phyloP scores from a whole-genome alignment of 2,888 invertebrate species.

The Megalurothrips usitatus region DNA sequence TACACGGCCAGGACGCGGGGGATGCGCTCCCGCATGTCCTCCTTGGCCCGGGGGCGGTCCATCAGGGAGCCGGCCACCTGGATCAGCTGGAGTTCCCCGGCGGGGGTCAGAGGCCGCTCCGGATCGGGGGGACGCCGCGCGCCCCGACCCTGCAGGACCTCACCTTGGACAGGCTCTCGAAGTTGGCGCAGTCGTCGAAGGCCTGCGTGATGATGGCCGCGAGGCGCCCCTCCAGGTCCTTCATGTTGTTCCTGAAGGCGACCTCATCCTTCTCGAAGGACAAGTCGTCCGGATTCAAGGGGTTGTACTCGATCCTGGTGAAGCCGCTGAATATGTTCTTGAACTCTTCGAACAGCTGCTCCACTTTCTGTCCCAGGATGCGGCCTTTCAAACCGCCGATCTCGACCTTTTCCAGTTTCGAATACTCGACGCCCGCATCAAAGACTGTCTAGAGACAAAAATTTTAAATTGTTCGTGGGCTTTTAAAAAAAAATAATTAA shows the following conservation, averaged over 20 bases:
- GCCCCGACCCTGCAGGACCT: no score
- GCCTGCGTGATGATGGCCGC: conserved; percentile 76
- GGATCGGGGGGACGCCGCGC: no score
- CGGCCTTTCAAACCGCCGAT: conserved; percentile 66
- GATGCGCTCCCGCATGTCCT: conserved; percentile 65
- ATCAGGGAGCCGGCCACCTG: conserved; percentile 69
- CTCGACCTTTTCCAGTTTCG: conserved; percentile 81
- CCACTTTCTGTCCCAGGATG: conserved; percentile 53
- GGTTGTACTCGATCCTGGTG: conserved; percentile 59
- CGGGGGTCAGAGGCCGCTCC: background rate
- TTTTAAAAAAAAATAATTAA: no score
- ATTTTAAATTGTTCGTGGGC: background rate
- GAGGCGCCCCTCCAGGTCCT: conserved; percentile 70
- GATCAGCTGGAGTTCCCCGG: conserved; percentile 55
- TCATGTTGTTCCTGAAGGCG: conserved; percentile 57
- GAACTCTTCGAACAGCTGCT: conserved; percentile 45
- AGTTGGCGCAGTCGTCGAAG: conserved; percentile 70
- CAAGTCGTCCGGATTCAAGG: conserved; percentile 64
- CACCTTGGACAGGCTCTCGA: conserved; percentile 60
- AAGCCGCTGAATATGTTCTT: conserved; percentile 47
- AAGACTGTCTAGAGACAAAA: conserved; percentile 56
- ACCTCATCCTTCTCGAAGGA: conserved; percentile 62
- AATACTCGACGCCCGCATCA: conserved; percentile 71
- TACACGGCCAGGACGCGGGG: conserved; percentile 60
- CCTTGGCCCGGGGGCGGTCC: conserved; percentile 67